A percentile compares a stretch with the other conserved stretches of the same genome.
These are phyloP conservation scores for Gallinago media DNA, from an alignment of 2,113 vertebrate species.

Conservation along the genomic window DNA sequence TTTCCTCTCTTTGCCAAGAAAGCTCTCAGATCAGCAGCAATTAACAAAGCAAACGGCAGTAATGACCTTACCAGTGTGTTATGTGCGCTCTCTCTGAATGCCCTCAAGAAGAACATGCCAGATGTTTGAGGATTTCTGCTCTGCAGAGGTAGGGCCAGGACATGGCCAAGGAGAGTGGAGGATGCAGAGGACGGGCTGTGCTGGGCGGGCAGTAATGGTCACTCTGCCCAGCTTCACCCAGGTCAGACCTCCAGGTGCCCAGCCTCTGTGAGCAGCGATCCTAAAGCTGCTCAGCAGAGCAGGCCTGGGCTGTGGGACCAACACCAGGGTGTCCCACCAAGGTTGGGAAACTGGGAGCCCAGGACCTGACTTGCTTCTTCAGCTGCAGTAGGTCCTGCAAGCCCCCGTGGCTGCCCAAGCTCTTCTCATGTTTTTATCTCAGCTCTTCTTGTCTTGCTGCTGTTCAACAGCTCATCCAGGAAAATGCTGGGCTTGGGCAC, in stretches of 20 bases:
- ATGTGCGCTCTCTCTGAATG: background rate
- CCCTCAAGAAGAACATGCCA: background rate
- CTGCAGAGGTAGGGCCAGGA: background rate
- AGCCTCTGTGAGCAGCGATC: background rate
- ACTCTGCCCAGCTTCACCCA: background rate
- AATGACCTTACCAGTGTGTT: background rate
- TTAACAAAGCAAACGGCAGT: constrained; percentile 13
- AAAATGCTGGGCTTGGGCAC: background rate
- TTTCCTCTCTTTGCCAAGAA: background rate
- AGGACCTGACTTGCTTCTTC: background rate
- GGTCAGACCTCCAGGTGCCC: background rate
- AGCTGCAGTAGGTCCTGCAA: background rate
- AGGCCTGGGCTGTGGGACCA: too few relatives aligned
- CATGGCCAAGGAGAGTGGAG: too few relatives aligned
- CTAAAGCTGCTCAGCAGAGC: accelerated
- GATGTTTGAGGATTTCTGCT: background rate
- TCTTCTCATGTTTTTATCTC: background rate
- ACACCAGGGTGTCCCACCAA: background rate
- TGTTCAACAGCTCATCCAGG: background rate
- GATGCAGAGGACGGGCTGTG: background rate
- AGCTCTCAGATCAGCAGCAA: background rate
- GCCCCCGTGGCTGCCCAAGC: background rate
- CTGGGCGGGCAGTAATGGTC: background rate
- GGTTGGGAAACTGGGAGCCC: background rate
- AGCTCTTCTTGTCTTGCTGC: background rate